Base-by-base conservation (phyloP, 1,140 invertebrate species). In the Formica exsecta region DNA sequence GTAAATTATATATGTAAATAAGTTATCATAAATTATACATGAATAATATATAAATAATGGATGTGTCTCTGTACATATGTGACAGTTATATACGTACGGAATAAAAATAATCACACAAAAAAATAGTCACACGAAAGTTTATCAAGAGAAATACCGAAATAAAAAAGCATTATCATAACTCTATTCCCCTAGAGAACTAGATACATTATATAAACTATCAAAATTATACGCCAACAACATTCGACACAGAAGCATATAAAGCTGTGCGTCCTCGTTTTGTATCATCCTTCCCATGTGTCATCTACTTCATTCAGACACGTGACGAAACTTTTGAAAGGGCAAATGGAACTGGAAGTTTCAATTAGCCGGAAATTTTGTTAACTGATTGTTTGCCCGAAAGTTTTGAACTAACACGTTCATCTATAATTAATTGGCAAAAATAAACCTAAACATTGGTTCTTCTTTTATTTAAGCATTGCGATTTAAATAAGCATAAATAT, bases 161-260 rank as follows among this genome's bases (percentile, higher is more conserved):
- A 48, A 66, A 57, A 70, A 59, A n/a, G 22, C 41, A 79, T 71
- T 71, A 16, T 1, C 19, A 44, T 11, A 13, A 44, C 38, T 16
- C 38, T 16, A 29, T 48, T 51, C 48, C 48, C 16, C n/a, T 25
- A 19, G 25, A 16, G 68, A 48, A 48, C 41, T 29, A 61, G 29
- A 2, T 13, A 48, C 38, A 36, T 62, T 83, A 48, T 44, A 62
- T 13, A 13, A 48, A 41, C 57, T 38, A 74, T 83, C 73, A 83
- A 74, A 83, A 74, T 83, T 74, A 48, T 16, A 73, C 38, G 11
- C 48, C 6, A 16, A 25, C 68, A 36, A 73, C 59, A n/a, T 83
- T 59, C 54, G 38, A 73, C 41, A 73, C 29, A 9, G 22, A 80
- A 22, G 36, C 36, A 54, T 9, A 2, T 36, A 54, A 9, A 19